These are phyloP conservation scores for Arctia plantaginis DNA, from an alignment of 2,888 invertebrate genomes.

Conservation along the genomic window DNA sequence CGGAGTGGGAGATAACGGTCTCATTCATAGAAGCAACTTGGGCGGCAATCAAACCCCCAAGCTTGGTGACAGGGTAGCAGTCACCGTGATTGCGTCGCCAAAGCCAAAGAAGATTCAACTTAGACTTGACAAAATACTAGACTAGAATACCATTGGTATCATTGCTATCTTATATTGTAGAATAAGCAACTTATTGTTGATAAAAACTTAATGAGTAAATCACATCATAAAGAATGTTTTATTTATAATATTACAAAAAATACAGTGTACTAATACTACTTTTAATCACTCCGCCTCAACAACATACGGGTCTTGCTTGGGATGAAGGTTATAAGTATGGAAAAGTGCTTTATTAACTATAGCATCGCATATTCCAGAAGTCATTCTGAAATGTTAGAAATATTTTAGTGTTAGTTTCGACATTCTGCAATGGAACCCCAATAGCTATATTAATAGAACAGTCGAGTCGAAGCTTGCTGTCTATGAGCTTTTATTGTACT, in stretches of 20 bases:
- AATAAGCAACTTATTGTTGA: neutral
- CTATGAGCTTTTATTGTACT: too few species aligned
- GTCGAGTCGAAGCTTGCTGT: too few species aligned
- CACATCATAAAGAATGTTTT: constrained; percentile 28
- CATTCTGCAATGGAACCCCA: neutral
- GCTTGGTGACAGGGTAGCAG: constrained; percentile 90
- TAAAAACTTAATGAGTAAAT: constrained; percentile 31
- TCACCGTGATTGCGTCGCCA: constrained; percentile 87
- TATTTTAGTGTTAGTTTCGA: neutral
- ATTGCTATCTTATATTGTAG: neutral
- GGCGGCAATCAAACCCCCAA: constrained; percentile 83
- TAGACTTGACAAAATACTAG: constrained; percentile 77
- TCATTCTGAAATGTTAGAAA: constrained; percentile 67
- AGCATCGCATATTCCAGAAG: constrained; percentile 82
- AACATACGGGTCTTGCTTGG: constrained; percentile 61
- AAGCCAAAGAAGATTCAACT: constrained; percentile 86
- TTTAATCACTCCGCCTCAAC: constrained; percentile 70
- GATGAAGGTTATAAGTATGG: constrained; percentile 70
- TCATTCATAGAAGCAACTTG: constrained; percentile 89
- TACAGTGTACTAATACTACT: neutral
- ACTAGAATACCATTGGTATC: constrained; percentile 57
- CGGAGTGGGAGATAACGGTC: constrained; percentile 90
- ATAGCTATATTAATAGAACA: too few species aligned
- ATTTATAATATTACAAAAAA: constrained; percentile 23
- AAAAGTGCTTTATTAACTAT: constrained; percentile 82